phyloP scores from a whole-genome alignment of 2,888 invertebrate genomes.

The Scelioninae gen. 1 region DNA sequence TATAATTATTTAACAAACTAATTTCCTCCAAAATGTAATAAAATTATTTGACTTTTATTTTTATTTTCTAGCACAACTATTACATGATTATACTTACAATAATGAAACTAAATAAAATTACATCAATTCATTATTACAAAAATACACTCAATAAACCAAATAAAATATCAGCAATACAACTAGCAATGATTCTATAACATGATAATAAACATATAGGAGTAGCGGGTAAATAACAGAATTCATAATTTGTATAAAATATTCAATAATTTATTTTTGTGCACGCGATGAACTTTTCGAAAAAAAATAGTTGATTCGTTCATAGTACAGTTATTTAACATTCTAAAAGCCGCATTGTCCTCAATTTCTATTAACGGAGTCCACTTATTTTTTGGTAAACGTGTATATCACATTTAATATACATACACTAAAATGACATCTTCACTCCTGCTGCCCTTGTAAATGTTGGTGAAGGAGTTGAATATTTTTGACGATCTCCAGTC shows the following conservation, averaged over 20 bases:
- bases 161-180: no score
- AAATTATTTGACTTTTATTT: not conserved
- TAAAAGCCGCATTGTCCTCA: slow-evolving; percentile 35
- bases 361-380: slow-evolving; percentile 19
- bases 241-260: slow-evolving; percentile 31
- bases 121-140: not conserved
- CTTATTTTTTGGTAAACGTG: slow-evolving; percentile 14
- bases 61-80: not conserved
- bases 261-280: slow-evolving; percentile 43
- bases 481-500: no score
- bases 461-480: no score
- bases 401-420: slow-evolving; percentile 8
- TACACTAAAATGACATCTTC: slow-evolving; percentile 22
- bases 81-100: slow-evolving; percentile 24
- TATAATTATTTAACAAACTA: no score
- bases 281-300: slow-evolving; percentile 31
- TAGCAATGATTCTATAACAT: not conserved
- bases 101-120: not conserved
- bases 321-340: not conserved
- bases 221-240: slow-evolving; percentile 25
- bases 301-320: slow-evolving; percentile 8
- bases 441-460: no score
- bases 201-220: not conserved
- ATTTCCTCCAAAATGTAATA: no score
- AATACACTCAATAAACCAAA: no score